Evolutionary conservation across 2,888 invertebrate genomes (phyloP).

Genomic region (Cataglyphis altisquamis): DNA sequence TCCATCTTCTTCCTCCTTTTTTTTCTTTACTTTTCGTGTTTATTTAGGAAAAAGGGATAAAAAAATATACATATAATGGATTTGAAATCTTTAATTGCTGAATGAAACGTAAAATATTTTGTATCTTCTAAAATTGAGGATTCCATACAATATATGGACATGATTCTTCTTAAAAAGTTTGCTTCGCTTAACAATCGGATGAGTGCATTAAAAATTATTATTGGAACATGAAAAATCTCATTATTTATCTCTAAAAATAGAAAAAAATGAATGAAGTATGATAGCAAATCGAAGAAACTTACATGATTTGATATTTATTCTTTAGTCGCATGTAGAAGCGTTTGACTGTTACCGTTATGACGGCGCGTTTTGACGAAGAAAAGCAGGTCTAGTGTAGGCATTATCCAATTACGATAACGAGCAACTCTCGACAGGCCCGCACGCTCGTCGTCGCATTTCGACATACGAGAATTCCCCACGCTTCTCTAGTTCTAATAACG

Average conservation of each 20-base stretch:
- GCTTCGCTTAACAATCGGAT: background rate
- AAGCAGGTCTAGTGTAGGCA: constrained; percentile 41
- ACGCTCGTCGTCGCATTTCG: constrained; percentile 4
- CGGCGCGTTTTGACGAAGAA: constrained; percentile 17
- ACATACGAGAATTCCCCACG: constrained; percentile 1
- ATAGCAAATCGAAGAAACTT: constrained; percentile 78
- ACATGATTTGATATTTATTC: constrained; percentile 50
- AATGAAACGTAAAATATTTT: background rate
- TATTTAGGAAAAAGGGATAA: no score
- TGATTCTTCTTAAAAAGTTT: background rate
- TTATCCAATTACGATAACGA: constrained; percentile 70
- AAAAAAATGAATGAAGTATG: constrained; percentile 78
- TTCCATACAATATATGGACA: background rate
- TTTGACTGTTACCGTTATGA: constrained; percentile 57
- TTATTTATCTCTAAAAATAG: background rate
- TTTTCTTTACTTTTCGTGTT: background rate
- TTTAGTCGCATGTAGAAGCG: constrained; percentile 49
- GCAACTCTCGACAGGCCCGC: constrained; percentile 46
- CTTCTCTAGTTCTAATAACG: constrained; percentile 45
- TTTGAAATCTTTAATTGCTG: background rate
- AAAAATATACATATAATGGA: background rate
- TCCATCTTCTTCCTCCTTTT: constrained; percentile 38
- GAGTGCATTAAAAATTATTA: background rate
- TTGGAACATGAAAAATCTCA: background rate
- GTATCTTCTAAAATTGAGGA: background rate